Conservation (phyloP, 2,888 invertebrate genomes). For the Meteorus colon region DNA sequence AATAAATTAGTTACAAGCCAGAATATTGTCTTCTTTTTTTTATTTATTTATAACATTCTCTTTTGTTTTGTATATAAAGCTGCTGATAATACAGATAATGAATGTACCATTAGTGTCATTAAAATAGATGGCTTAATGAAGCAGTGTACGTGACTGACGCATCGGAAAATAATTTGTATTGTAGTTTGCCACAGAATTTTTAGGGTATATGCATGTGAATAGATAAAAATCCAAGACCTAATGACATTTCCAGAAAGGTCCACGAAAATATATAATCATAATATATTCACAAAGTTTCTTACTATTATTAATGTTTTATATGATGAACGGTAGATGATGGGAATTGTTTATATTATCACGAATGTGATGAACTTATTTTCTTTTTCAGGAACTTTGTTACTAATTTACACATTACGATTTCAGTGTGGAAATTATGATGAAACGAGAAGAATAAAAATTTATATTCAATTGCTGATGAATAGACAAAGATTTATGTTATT, state of each 20-base stretch:
- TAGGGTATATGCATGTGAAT: not conserved
- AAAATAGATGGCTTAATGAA: conserved; percentile 1
- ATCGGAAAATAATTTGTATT: not conserved
- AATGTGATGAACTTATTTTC: too few relatives aligned
- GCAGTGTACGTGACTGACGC: not conserved
- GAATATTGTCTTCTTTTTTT: not conserved
- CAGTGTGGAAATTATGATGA: too few relatives aligned
- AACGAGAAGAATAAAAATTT: too few relatives aligned
- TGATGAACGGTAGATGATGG: too few relatives aligned
- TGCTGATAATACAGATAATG: not conserved
- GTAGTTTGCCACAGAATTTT: not conserved
- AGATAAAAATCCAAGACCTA: not conserved
- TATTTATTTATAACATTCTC: not conserved
- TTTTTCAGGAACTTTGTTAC: too few relatives aligned
- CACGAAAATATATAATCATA: too few relatives aligned
- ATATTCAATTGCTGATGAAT: too few relatives aligned
- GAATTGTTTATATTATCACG: too few relatives aligned
- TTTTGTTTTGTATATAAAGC: not conserved
- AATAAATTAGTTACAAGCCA: not conserved
- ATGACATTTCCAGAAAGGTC: not conserved
- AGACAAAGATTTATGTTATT: too few relatives aligned
- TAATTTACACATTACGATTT: too few relatives aligned
- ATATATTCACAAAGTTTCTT: too few relatives aligned
- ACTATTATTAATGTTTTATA: too few relatives aligned
- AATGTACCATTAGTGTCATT: not conserved